phyloP scores from a whole-genome alignment of 2,113 vertebrate species.

The Gymnocephalus cernua region DNA sequence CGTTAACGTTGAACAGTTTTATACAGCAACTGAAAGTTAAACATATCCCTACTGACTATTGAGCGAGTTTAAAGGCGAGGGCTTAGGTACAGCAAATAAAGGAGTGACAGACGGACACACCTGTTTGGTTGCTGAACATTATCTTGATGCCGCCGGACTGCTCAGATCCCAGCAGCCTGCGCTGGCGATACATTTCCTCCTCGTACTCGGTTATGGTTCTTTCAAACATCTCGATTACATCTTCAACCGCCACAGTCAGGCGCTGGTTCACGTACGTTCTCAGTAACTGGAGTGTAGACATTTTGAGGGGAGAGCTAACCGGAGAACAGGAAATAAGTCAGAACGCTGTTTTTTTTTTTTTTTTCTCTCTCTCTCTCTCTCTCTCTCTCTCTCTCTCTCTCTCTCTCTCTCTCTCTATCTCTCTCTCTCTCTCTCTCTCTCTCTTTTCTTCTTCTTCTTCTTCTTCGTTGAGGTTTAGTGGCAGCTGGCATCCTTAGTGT shows the following conservation, averaged over 20 bases:
- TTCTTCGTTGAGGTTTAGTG: too few species aligned
- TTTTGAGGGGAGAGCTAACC: neutral
- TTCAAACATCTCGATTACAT: slow-evolving; percentile 22
- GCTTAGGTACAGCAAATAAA: too few species aligned
- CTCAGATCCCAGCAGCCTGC: neutral
- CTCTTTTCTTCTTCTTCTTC: too few species aligned
- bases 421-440: too few species aligned
- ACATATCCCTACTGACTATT: neutral
- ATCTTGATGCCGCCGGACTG: neutral
- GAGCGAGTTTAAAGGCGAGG: neutral
- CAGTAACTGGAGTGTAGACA: neutral
- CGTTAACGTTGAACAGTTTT: too few species aligned
- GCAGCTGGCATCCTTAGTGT: too few species aligned
- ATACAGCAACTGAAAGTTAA: neutral
- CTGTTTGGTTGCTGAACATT: neutral
- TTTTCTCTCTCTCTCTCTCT: too few species aligned
- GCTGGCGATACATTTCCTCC: slow-evolving; percentile 11
- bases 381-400: too few species aligned
- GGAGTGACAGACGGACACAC: neutral
- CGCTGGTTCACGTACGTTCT: slow-evolving; percentile 26
- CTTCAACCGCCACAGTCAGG: slow-evolving; percentile 14
- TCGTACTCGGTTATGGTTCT: slow-evolving; percentile 18
- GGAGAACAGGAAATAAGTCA: too few species aligned
- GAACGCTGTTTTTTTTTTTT: too few species aligned
- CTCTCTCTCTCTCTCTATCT: too few species aligned